These are phyloP conservation scores for Tetrao urogallus DNA, from an alignment of 2,113 vertebrate species.

Conservation along the genomic window DNA sequence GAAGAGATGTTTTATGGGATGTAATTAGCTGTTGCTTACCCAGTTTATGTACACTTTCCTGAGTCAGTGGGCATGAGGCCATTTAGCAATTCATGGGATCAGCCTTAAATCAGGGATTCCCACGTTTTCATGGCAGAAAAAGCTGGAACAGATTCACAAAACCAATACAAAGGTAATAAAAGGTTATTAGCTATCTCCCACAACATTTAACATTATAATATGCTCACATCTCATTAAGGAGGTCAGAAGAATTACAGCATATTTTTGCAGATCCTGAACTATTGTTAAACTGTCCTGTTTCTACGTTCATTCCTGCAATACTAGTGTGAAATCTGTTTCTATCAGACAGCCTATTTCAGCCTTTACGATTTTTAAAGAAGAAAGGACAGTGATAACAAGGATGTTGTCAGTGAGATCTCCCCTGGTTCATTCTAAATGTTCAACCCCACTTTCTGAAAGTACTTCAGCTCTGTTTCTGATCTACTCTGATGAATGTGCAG, in stretches of 20 bases:
- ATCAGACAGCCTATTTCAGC: not conserved
- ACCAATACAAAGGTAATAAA: not conserved
- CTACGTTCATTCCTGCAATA: not conserved
- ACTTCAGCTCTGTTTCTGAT: slow-evolving; percentile 1
- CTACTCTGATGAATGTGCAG: not conserved
- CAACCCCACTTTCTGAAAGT: not conserved
- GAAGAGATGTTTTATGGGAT: not conserved
- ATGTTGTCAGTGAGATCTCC: not conserved
- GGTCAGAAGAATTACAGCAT: not conserved
- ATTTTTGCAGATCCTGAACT: not conserved
- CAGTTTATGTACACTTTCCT: not conserved
- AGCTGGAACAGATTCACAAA: not conserved
- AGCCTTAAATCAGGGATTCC: not conserved
- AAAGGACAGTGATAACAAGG: not conserved
- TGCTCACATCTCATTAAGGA: not conserved
- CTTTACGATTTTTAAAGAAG: not conserved
- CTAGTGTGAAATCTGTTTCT: not conserved
- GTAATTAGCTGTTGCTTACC: not conserved
- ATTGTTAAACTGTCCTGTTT: not conserved
- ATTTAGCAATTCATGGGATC: not conserved
- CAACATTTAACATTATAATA: not conserved
- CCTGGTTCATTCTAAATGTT: not conserved
- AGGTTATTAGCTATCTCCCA: not conserved
- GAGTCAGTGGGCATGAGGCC: not conserved
- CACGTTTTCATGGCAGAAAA: not conserved